These are phyloP conservation scores for Amblyornis subalaris DNA, from an alignment of 2,113 vertebrate genomes.

Conservation along the genomic window DNA sequence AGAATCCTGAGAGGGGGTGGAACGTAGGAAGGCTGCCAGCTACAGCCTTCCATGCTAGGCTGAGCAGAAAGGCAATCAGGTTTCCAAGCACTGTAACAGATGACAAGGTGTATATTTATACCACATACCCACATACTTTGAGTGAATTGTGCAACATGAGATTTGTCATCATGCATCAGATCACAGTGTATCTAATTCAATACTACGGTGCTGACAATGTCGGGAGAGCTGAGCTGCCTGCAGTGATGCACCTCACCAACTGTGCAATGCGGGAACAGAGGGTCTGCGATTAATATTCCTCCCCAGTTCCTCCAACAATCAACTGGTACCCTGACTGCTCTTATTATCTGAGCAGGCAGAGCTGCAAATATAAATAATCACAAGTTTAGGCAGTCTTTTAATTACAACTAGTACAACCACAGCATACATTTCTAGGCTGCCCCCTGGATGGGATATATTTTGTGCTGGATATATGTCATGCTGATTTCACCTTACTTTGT, in stretches of 20 bases:
- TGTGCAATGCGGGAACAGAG: neutral
- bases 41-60: neutral
- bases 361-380: neutral
- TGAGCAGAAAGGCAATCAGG: slow-evolving; percentile 30
- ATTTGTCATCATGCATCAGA: slow-evolving; percentile 45
- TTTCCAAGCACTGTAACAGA: slow-evolving; percentile 44
- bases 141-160: slow-evolving; percentile 40
- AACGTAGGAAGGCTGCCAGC: neutral
- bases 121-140: slow-evolving; percentile 33
- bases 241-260: neutral
- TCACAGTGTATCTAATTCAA: slow-evolving; percentile 28
- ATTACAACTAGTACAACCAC: neutral
- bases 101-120: slow-evolving; percentile 63
- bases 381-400: slow-evolving; percentile 10
- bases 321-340: neutral
- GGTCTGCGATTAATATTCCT: slow-evolving; percentile 13
- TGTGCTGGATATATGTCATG: neutral
- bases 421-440: neutral
- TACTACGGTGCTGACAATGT: neutral
- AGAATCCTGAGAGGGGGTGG: neutral
- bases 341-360: slow-evolving; percentile 1
- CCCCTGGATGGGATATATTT: neutral
- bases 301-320: neutral
- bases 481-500: neutral
- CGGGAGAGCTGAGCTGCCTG: neutral